Evolutionary conservation across 2,113 vertebrate genomes (phyloP), one percentile per base, ranked within the genome.

Genomic region (Cyanoliseus patagonus): DNA sequence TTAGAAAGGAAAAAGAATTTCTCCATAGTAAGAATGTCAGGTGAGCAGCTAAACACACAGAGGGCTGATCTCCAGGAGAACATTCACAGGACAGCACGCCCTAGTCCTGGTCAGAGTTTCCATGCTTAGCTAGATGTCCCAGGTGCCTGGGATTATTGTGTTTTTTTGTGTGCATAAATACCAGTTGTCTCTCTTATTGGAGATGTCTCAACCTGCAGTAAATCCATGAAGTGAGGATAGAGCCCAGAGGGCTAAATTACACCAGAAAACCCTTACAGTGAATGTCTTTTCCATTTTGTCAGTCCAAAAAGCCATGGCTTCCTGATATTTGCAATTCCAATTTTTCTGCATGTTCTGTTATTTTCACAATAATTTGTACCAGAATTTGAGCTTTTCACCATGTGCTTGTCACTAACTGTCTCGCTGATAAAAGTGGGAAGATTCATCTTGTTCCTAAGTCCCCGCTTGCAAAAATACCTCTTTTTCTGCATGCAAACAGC

Each of bases 381-480:
- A 95, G 89, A 84, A 94, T 93, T 94, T 94, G 92, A 93, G 95
- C 88, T 66, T 94, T 96, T 93, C 77, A 90, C 95, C 92, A 93
- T 53, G 88, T 95, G 94, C 91, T 94, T 95, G 92, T 96, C 90
- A 86, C 95, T 96, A 88, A 79, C 95, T 90, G 83, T 88, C 69
- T 96, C 13, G 47, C 88, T 91, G 92, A 96, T 96, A 91, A 94
- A 97, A 96, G 77, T 95, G 85, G 92, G 94, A 96, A 96, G 83
- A 93, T 94, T 96, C 86, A 93, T 94, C 95, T 91, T 96, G 92
- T 95, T 96, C 94, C 66, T 91, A 83, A 96, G 93, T 94, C 90
- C 68, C 82, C 19, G 78, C 86, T 94, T 96, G 88, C 96, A 96
- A 97, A 97, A 97, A 96, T 97, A 97, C 94, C 81, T 96, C 92